Percentiles rank a stretch among this genome's conserved stretches.
Evolutionary conservation across 2,888 invertebrate genomes (phyloP).

Genomic region (Lagria hirta): DNA sequence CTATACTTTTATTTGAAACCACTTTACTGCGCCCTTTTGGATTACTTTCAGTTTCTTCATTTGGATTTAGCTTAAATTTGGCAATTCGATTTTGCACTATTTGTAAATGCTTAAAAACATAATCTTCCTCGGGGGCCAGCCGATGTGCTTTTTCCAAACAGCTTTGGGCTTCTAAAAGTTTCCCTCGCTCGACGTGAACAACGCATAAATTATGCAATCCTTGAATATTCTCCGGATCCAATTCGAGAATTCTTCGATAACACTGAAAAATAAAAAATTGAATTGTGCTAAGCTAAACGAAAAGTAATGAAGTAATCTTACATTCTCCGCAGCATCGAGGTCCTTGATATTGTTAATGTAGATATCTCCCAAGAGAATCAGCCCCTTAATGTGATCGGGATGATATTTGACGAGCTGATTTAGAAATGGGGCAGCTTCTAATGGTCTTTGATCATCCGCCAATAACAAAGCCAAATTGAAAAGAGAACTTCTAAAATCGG

Average conservation of each 20-base stretch:
- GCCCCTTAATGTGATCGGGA: slow-evolving; percentile 91
- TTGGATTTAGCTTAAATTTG: slow-evolving; percentile 48
- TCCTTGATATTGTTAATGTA: slow-evolving; percentile 95
- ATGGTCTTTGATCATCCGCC: slow-evolving; percentile 83
- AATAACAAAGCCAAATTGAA: slow-evolving; percentile 90
- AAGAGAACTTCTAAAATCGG: slow-evolving; percentile 88
- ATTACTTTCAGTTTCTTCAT: slow-evolving; percentile 42
- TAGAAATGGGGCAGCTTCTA: slow-evolving; percentile 90
- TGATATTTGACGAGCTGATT: slow-evolving; percentile 88
- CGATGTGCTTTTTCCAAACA: slow-evolving; percentile 80
- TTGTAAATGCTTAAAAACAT: slow-evolving; percentile 84
- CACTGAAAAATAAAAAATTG: slow-evolving; percentile 62
- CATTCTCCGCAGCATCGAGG: slow-evolving; percentile 89
- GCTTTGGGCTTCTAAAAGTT: slow-evolving; percentile 78
- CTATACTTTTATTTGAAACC: slow-evolving; percentile 51
- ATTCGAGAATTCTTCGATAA: slow-evolving; percentile 81
- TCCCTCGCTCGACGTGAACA: slow-evolving; percentile 89
- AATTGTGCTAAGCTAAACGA: slow-evolving; percentile 2
- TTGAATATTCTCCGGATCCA: slow-evolving; percentile 90
- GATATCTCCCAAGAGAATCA: slow-evolving; percentile 91
- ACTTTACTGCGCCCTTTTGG: slow-evolving; percentile 48
- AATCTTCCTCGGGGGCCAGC: slow-evolving; percentile 87
- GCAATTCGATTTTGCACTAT: slow-evolving; percentile 76
- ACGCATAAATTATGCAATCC: slow-evolving; percentile 96
- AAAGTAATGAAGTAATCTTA: slow-evolving; percentile 55